These are phyloP conservation scores for Noctua pronuba DNA, from an alignment of 2,888 invertebrate genomes.

Conservation along the genomic window DNA sequence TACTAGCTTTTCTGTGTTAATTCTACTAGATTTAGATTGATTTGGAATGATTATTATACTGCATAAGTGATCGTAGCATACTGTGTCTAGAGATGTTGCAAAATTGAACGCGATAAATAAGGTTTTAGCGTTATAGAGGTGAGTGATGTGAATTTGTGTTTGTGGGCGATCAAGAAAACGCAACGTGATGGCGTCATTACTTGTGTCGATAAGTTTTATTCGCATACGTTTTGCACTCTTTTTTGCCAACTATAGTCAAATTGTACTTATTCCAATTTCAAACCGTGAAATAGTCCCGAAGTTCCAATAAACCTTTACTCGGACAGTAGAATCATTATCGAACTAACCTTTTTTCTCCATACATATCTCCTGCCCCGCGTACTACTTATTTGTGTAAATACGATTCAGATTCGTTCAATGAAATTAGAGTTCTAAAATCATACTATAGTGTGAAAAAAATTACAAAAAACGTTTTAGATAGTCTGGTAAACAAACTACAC, in stretches of 20 bases:
- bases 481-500: neutral
- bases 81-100: slow-evolving; percentile 70
- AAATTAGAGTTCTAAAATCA: neutral
- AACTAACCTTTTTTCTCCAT: slow-evolving; percentile 19
- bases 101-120: slow-evolving; percentile 65
- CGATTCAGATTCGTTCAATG: neutral
- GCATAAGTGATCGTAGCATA: slow-evolving; percentile 64
- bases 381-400: neutral
- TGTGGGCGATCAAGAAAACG: slow-evolving; percentile 15
- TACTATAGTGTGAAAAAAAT: neutral
- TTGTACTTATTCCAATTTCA: neutral
- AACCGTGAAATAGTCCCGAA: neutral
- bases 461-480: neutral
- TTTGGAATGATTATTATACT: slow-evolving; percentile 66
- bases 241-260: neutral
- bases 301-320: slow-evolving; percentile 2
- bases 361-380: neutral
- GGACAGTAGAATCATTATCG: neutral
- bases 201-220: slow-evolving; percentile 8
- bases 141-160: slow-evolving; percentile 67
- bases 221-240: neutral
- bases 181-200: slow-evolving; percentile 51
- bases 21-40: slow-evolving; percentile 59
- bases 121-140: slow-evolving; percentile 73
- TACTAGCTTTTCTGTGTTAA: slow-evolving; percentile 24